phyloP scores from a whole-genome alignment of 2,797 vertebrate genomes.

The Sebastes nivosus region DNA sequence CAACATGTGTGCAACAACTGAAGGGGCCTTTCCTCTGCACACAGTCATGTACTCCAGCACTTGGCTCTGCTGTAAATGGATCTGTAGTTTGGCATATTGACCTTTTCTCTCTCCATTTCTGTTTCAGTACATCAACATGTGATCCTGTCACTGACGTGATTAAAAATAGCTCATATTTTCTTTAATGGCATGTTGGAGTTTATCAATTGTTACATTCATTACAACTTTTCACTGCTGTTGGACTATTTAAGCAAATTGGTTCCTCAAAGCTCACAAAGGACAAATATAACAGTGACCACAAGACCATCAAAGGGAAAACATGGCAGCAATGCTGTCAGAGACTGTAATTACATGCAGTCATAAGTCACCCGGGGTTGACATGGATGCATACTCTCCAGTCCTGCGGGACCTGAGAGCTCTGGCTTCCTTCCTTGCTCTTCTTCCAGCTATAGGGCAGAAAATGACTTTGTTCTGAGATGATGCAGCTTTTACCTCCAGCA shows the following conservation, averaged over 20 bases:
- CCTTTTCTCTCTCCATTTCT: neutral
- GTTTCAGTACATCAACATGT: neutral
- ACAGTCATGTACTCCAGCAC: neutral
- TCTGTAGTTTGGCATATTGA: conserved; percentile 19
- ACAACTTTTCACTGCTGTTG: conserved; percentile 8
- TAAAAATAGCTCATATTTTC: conserved; percentile 23
- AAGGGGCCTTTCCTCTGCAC: neutral
- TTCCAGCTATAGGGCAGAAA: neutral
- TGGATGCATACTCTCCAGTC: conserved; percentile 28
- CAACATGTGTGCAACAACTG: neutral
- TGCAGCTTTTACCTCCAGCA: conserved; percentile 5
- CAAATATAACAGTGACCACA: conserved; percentile 52
- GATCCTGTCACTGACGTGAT: neutral
- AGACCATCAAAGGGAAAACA: conserved; percentile 57
- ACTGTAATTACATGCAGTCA: conserved; percentile 52
- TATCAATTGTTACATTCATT: conserved; percentile 10
- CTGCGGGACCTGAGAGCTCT: neutral
- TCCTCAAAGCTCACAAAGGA: conserved; percentile 38
- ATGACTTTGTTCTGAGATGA: conserved; percentile 32
- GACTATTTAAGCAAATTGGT: conserved; percentile 6
- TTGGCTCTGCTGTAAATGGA: conserved; percentile 23
- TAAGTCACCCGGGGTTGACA: conserved; percentile 49
- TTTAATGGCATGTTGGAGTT: neutral
- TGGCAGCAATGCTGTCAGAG: conserved; percentile 23
- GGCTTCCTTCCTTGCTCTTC: neutral